Evolutionary conservation across 2,797 vertebrate species (phyloP).

Genomic region (Smutsia temminckii): DNA sequence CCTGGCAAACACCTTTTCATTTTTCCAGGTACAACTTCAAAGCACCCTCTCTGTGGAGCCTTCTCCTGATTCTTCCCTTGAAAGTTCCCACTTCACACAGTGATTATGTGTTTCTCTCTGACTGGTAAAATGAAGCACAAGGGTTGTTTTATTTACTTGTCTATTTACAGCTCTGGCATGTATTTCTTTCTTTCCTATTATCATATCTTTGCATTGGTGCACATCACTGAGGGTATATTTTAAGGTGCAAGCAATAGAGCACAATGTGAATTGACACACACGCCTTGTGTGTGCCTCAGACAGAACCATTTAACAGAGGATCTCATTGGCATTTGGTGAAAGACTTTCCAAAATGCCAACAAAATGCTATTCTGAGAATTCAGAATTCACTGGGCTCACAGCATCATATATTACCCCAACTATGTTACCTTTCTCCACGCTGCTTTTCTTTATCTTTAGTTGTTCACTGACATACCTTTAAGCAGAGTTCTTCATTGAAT

Average conservation of each 20-base stretch:
- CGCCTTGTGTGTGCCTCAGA: background rate
- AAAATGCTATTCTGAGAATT: background rate
- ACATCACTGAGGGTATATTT: background rate
- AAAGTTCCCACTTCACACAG: background rate
- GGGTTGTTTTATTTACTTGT: background rate
- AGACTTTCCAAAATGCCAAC: conserved; percentile 2
- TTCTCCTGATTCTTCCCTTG: background rate
- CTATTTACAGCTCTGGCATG: background rate
- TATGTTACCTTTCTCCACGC: background rate
- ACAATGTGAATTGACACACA: background rate
- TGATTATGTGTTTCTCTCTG: background rate
- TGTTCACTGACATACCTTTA: conserved; percentile 31
- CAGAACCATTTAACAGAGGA: background rate
- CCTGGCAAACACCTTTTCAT: background rate
- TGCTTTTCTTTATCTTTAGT: background rate
- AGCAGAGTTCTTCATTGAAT: background rate
- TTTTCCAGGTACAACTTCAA: background rate
- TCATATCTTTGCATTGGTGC: background rate
- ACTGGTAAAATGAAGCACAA: background rate
- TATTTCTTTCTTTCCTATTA: background rate
- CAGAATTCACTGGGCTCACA: background rate
- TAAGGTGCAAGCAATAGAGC: background rate
- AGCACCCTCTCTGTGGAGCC: background rate
- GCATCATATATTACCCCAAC: background rate
- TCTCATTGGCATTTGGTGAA: background rate